Percentiles rank a stretch among this genome's conserved stretches.
These are phyloP conservation scores for Euschistus heros DNA, from an alignment of 1,140 invertebrate genomes.

Conservation along the genomic window DNA sequence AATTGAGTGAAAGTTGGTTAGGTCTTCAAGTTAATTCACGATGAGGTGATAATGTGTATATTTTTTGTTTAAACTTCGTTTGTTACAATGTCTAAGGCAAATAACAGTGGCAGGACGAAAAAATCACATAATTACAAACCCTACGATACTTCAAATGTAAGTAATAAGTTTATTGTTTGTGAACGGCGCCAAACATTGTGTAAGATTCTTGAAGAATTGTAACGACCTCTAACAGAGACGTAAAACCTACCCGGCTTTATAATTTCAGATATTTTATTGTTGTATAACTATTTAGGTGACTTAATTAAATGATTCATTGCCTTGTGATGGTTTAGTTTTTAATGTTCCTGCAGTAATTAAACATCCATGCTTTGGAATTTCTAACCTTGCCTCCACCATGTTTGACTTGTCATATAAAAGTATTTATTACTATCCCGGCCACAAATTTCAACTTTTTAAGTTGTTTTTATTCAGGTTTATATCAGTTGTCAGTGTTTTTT, in stretches of 20 bases:
- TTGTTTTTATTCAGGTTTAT: no score
- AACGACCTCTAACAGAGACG: slow-evolving; percentile 20
- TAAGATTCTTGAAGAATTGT: slow-evolving; percentile 4
- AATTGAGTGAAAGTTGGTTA: slow-evolving; percentile 22
- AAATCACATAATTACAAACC: slow-evolving; percentile 18
- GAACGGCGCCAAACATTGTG: slow-evolving; percentile 20
- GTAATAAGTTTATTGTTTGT: slow-evolving; percentile 10
- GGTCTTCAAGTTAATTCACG: slow-evolving; percentile 16
- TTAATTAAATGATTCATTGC: neutral
- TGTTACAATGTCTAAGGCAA: slow-evolving; percentile 14
- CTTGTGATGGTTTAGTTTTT: neutral
- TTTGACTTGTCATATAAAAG: slow-evolving; percentile 14
- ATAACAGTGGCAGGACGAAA: slow-evolving; percentile 11
- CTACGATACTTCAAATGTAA: slow-evolving; percentile 22
- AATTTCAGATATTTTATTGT: no score
- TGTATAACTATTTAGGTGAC: no score
- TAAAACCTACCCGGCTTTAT: no score
- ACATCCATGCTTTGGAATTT: slow-evolving; percentile 19
- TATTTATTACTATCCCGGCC: neutral
- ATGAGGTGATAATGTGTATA: slow-evolving; percentile 24
- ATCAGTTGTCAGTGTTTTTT: no score
- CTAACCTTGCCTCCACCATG: slow-evolving; percentile 20
- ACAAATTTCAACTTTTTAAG: no score
- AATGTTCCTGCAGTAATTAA: neutral
- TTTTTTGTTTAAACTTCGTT: neutral